Evolutionary conservation across 2,888 invertebrate species (phyloP).

Genomic region (Cremastinae sp.): DNA sequence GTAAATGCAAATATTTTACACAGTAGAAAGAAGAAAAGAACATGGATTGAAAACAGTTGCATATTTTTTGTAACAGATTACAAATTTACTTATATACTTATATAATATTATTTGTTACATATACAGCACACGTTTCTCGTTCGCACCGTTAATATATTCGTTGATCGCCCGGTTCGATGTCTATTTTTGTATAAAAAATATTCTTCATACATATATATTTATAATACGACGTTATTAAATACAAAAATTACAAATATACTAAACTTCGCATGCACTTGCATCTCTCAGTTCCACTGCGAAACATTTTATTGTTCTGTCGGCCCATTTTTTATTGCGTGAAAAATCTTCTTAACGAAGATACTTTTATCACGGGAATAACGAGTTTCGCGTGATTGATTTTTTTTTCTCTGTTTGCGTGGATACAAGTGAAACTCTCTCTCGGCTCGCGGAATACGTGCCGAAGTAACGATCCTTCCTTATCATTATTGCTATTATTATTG

Average conservation of each 20-base stretch:
- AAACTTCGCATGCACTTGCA: slow-evolving; percentile 58
- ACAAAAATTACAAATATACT: slow-evolving; percentile 72
- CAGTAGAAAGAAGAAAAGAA: slow-evolving; percentile 11
- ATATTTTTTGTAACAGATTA: slow-evolving; percentile 77
- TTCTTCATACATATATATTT: slow-evolving; percentile 26
- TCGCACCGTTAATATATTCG: slow-evolving; percentile 70
- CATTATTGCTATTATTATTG: slow-evolving; percentile 23
- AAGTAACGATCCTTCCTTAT: slow-evolving; percentile 69
- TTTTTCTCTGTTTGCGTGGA: slow-evolving; percentile 21
- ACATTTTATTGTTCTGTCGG: slow-evolving; percentile 49
- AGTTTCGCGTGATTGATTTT: slow-evolving; percentile 33
- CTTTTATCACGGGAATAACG: slow-evolving; percentile 14
- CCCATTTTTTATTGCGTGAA: slow-evolving; percentile 15
- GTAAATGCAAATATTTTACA: slow-evolving; percentile 52
- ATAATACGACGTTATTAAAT: slow-evolving; percentile 69
- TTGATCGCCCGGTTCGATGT: slow-evolving; percentile 45
- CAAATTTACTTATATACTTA: slow-evolving; percentile 73
- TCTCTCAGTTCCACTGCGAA: slow-evolving; percentile 50
- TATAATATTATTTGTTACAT: no score
- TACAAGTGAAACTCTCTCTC: slow-evolving; percentile 51
- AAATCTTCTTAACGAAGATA: slow-evolving; percentile 36
- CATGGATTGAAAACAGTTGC: slow-evolving; percentile 72
- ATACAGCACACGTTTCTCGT: slow-evolving; percentile 73
- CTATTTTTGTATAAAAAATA: slow-evolving; percentile 26
- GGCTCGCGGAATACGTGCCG: slow-evolving; percentile 65